Evolutionary conservation across 2,113 vertebrate species (phyloP), one percentile per base, ranked within the genome.

Genomic region (Amazona guildingii): DNA sequence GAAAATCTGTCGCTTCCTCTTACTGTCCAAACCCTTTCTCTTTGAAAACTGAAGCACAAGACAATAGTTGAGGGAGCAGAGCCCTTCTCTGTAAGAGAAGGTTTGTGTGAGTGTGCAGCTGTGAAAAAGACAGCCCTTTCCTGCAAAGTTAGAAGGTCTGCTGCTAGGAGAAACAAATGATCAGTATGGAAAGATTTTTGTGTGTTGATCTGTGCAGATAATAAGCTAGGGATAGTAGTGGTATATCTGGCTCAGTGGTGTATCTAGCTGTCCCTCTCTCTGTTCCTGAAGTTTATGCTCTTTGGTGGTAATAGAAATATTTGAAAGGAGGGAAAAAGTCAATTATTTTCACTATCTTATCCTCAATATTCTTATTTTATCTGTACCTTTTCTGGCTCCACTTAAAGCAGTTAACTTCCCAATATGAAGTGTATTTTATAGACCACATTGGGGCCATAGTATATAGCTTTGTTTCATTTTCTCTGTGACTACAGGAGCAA

Each of bases 261-360:
- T 83, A 64, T 72, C 35, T 74, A 39, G 18, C 59, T 90, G 62
- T 83, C 82, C 51, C 76, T 86, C 41, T 69, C 4, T 92, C 31
- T 62, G 2, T 86, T 96, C 88, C 48, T 17, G 37, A 94, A 92
- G 70, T 93, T 96, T 94, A 90, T 31, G 46, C 46, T 92, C 77
- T 76, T 82, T 9, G 18, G 51, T 82, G 93, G 81, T 39, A 95
- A 92, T n/a, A 96, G 79, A 94, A 92, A 80, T 88, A 94, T 78
- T 95, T 75, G 78, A 67, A 81, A 94, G 68, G 14, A 19, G 72
- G 17, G 31, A 9, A 35, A 69, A 39, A 70, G 21, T 72, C 1
- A 63, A 29, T 66, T 59, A 46, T 74, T 92, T 90, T 83, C 15
- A 49, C 29, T 54, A 1, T 83, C 52, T 57, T 74, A 27, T 7